Evolutionary conservation across 2,113 vertebrate species (phyloP).

Genomic region (Eulemur macaco): DNA sequence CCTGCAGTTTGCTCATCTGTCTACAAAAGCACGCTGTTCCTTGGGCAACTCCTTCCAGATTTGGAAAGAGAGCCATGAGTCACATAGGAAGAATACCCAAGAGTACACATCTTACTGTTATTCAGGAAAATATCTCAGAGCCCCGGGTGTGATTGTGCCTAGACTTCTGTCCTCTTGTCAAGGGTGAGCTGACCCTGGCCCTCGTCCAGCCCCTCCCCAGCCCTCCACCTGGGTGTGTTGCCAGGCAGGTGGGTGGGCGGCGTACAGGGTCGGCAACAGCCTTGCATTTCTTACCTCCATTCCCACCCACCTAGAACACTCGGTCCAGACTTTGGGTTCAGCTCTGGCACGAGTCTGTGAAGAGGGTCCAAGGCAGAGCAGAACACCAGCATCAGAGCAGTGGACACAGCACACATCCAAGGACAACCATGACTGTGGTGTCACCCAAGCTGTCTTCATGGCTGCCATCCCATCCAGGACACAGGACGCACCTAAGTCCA

Average conservation of each 20-base stretch:
- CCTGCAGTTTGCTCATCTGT: neutral
- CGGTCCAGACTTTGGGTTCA: neutral
- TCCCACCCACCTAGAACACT: neutral
- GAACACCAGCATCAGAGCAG: too few species aligned
- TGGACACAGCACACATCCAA: rapidly evolving
- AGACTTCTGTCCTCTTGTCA: neutral
- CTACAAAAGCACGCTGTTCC: neutral
- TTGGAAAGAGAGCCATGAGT: neutral
- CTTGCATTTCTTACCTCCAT: neutral
- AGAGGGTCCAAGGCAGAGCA: neutral
- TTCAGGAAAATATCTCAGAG: neutral
- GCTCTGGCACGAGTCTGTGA: neutral
- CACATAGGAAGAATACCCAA: neutral
- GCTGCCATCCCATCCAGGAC: neutral
- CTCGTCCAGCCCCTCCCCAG: neutral
- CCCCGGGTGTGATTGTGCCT: rapidly evolving
- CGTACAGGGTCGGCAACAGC: neutral
- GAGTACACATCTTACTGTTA: neutral
- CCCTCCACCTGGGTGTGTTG: neutral
- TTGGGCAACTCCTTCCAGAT: neutral
- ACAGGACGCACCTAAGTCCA: too few species aligned
- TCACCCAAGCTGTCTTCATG: neutral
- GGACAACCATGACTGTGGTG: rapidly evolving
- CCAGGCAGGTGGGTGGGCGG: neutral
- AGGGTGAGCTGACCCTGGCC: too few species aligned